Evolutionary conservation across 64 coral and sea anemone genomes (phyloP), one percentile per base, ranked within the genome.

Genomic region (Stylophora pistillata): DNA sequence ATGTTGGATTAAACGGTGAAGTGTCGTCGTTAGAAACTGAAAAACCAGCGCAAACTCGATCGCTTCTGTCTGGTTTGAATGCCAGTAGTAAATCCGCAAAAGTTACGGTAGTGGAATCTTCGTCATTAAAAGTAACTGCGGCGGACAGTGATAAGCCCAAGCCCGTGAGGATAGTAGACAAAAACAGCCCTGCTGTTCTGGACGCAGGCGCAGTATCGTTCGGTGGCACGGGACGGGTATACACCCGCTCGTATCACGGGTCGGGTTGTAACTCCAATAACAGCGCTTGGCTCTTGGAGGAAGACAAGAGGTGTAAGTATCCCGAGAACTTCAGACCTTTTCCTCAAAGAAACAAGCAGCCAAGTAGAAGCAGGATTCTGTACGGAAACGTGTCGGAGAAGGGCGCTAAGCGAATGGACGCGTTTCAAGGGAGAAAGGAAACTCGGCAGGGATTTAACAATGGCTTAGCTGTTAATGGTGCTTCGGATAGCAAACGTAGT

Each of bases 371-470:
- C 60, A 86, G 88, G 83, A 92, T 97, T 71, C 78, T 97, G 1
- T 97, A 97, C 63, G 95, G 95, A 13, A 92, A 92, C 28, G 83
- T 97, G 28, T 97, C 95, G 26, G 88, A 88, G 20, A 97, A 93
- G 53, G 95, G 95, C 1, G 27, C 68, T 3, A 97, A 90, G 88
- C 85, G 91, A 82, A 93, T 89, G 71, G 91, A 97, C n/a, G 91
- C 87, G 55, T 97, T 93, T 82, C 91, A 89, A 60, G 88, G 30
- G 18, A 78, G 33, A 27, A 91, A 72, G 56, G 81, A 73, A 13
- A 27, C 47, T 17, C 81, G 80, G 4, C 88, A 82, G 23, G 71
- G 68, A 12, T 74, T 88, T 30, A 47, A 82, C 37, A 47, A 47
- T 20, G 91, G 91, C 9, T 77, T 88, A 33, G 58, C 79, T 4